Evolutionary conservation across 2,888 invertebrate genomes (phyloP).

Genomic region (Pasiphila rectangulata): DNA sequence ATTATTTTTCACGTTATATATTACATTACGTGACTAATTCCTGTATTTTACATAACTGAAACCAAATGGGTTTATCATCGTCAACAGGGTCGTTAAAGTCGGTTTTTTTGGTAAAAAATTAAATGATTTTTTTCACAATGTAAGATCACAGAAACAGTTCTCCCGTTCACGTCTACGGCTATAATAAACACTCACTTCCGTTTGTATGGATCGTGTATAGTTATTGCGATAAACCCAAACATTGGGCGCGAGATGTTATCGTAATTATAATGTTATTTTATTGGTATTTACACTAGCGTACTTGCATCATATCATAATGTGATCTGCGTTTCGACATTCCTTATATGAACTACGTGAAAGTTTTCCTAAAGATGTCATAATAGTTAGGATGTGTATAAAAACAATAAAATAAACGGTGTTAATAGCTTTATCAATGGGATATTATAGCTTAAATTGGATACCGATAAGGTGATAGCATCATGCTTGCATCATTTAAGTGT

Average conservation of each 20-base stretch:
- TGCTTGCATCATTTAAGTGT: slow-evolving; percentile 17
- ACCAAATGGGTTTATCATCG: too few species aligned
- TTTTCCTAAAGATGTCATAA: slow-evolving; percentile 35
- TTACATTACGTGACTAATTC: too few species aligned
- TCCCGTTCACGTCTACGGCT: neutral
- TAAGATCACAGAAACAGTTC: too few species aligned
- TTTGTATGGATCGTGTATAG: neutral
- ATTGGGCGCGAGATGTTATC: slow-evolving; percentile 70
- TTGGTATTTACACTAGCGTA: slow-evolving; percentile 68
- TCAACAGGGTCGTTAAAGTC: too few species aligned
- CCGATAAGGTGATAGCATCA: slow-evolving; percentile 26
- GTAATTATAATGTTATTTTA: slow-evolving; percentile 75
- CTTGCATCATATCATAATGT: slow-evolving; percentile 31
- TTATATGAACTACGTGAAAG: slow-evolving; percentile 30
- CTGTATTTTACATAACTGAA: too few species aligned
- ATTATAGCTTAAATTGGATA: slow-evolving; percentile 21
- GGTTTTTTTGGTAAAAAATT: too few species aligned
- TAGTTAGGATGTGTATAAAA: slow-evolving; percentile 21
- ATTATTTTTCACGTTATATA: too few species aligned
- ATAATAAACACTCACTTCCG: neutral
- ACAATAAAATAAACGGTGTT: slow-evolving; percentile 30
- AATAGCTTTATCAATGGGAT: slow-evolving; percentile 31
- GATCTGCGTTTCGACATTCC: slow-evolving; percentile 33
- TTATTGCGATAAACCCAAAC: slow-evolving; percentile 49
- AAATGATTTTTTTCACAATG: too few species aligned